Evolutionary conservation across 2,113 vertebrate genomes (phyloP).

Genomic region (Andinoacara biseriatus): DNA sequence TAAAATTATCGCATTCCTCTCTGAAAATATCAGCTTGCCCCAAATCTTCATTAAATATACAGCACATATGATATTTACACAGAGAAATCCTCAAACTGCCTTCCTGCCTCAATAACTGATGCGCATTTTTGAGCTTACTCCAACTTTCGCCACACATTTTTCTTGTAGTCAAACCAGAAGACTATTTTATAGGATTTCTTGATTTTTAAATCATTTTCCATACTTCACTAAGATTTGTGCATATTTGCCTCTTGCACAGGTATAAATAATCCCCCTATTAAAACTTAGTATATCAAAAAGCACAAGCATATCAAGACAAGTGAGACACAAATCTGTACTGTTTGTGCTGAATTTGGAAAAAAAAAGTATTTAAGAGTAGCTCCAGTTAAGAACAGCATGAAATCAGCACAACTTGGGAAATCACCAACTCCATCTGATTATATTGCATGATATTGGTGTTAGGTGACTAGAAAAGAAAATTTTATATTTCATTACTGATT

Average conservation of each 20-base stretch:
- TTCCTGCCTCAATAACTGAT: not conserved
- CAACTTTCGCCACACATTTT: not conserved
- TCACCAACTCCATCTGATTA: too few species aligned
- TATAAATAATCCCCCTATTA: not conserved
- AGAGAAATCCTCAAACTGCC: slow-evolving; percentile 6
- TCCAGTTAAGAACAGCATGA: too few species aligned
- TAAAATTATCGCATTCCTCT: not conserved
- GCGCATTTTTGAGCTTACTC: not conserved
- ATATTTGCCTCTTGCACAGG: not conserved
- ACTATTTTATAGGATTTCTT: not conserved
- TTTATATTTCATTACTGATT: too few species aligned
- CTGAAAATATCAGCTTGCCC: not conserved
- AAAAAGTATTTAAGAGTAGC: not conserved
- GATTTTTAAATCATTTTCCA: not conserved
- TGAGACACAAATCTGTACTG: too few species aligned
- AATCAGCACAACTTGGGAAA: too few species aligned
- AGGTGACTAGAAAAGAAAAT: too few species aligned
- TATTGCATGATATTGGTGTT: too few species aligned
- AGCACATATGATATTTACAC: slow-evolving; percentile 2
- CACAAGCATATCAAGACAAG: not conserved
- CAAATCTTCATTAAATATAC: slow-evolving; percentile 5
- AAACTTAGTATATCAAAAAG: not conserved
- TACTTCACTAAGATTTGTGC: not conserved
- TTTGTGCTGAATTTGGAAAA: not conserved
- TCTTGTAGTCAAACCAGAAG: not conserved